Conservation (phyloP, 1,140 invertebrate genomes). For the Himalopsyche phryganea region DNA sequence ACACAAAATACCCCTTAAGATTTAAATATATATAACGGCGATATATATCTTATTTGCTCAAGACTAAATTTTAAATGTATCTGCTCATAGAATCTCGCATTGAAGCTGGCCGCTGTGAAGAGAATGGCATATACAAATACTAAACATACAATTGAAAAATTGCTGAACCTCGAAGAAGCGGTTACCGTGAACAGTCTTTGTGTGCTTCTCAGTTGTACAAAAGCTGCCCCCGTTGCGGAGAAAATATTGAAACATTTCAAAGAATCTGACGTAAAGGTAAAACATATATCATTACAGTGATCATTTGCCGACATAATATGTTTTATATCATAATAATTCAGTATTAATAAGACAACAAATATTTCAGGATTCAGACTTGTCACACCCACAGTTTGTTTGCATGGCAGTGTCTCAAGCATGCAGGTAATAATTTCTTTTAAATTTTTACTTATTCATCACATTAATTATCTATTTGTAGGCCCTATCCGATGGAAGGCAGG, state of each 20-base stretch:
- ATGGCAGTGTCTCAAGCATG: constrained; percentile 39
- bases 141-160: constrained; percentile 35
- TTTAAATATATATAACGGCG: no score
- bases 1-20: no score
- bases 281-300: no score
- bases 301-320: no score
- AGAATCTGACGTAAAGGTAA: constrained; percentile 29
- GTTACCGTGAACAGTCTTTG: constrained; percentile 37
- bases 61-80: not conserved
- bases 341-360: no score
- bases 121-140: constrained; percentile 37
- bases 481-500: no score
- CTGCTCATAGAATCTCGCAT: constrained; percentile 31
- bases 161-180: constrained; percentile 35
- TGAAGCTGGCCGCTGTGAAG: constrained; percentile 36
- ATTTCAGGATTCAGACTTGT: constrained; percentile 29
- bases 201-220: constrained; percentile 38
- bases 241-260: constrained; percentile 35
- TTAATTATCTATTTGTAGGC: no score
- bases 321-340: no score
- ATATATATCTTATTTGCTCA: no score
- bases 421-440: constrained; percentile 37
- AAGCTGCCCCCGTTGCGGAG: constrained; percentile 34
- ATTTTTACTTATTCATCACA: no score
- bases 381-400: constrained; percentile 39